Conservation (phyloP, 1,140 invertebrate species). For the Ptiloglossa arizonensis region DNA sequence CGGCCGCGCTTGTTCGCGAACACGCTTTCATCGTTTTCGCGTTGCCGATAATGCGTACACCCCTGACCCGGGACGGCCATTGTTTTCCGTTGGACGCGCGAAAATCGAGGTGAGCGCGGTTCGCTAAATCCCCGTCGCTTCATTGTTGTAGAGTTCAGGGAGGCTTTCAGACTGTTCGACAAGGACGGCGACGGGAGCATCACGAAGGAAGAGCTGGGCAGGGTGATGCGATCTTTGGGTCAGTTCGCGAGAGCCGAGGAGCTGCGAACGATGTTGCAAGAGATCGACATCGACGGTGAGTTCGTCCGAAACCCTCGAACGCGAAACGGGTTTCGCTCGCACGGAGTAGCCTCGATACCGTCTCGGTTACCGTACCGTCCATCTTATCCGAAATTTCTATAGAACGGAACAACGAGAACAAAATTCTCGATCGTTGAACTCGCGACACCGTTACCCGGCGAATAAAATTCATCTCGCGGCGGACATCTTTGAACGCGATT, state of each 20-base stretch:
- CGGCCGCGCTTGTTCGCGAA: neutral
- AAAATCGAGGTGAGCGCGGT: neutral
- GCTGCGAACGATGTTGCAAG: constrained; percentile 92
- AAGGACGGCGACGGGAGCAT: constrained; percentile 94
- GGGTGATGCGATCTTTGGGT: constrained; percentile 92
- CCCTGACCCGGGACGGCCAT: neutral
- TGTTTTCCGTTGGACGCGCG: neutral
- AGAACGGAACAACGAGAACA: too few relatives aligned
- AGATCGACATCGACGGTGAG: constrained; percentile 93
- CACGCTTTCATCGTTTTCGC: neutral
- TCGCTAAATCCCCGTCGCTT: neutral
- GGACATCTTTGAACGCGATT: neutral
- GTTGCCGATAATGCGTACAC: too few relatives aligned
- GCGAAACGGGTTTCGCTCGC: too few relatives aligned
- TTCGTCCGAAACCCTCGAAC: too few relatives aligned
- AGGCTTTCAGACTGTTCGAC: constrained; percentile 94
- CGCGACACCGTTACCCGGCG: neutral
- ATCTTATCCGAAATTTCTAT: too few relatives aligned
- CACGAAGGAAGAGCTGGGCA: constrained; percentile 91
- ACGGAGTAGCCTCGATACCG: too few relatives aligned
- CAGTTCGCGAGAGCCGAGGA: constrained; percentile 93
- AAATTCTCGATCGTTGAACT: too few relatives aligned
- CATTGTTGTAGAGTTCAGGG: constrained; percentile 87
- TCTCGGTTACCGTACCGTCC: too few relatives aligned
- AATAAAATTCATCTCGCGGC: neutral